Evolutionary conservation across 2,113 vertebrate species (phyloP), one percentile per base, ranked within the genome.

Genomic region (Regulus satrapa): DNA sequence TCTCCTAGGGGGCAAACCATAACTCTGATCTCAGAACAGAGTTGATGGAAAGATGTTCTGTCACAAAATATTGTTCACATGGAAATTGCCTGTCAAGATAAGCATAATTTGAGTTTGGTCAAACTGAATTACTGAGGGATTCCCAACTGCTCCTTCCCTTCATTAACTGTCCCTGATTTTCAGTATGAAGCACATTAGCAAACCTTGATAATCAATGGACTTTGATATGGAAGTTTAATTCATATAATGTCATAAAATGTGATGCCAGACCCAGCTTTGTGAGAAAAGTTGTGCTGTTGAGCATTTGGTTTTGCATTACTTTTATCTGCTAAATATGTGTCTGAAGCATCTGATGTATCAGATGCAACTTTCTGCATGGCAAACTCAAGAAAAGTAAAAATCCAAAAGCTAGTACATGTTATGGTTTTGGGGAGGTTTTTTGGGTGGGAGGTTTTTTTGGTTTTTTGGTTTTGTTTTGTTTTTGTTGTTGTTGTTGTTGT

Each of bases 391-490:
- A 23, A 78, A 67, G 7, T 51, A 80, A 95, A 86, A 72, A 73
- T 51, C 19, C 8, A 34, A 8, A 7, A 59, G 48, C 10, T 25
- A 36, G 8, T 75, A 52, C 3, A 26, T 6, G 7, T 29, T 31
- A 41, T 15, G 41, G 17, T n/a, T n/a, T n/a, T n/a, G n/a, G n/a
- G n/a, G n/a, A n/a, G n/a, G n/a, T n/a, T n/a, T n/a, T n/a, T n/a
- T n/a, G n/a, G n/a, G n/a, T n/a, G n/a, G n/a, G n/a, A n/a, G 7
- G 1, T 3, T 63, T 74, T 28, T 12, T 9, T 5, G 8, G 1
- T 6, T 23, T 13, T 51, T 59, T 21, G 45, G 45, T 20, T 24
- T 41, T 13, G 24, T 10, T n/a, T 19, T 34, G 12, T 29, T 34
- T 10, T 14, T 36, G 34, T 25, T 5, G n/a, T 19, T 34, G 12